A percentile compares a stretch with the other conserved stretches of the same genome.
Evolutionary conservation across 2,888 invertebrate species (phyloP).

Genomic region (Cantharis flavilabris): DNA sequence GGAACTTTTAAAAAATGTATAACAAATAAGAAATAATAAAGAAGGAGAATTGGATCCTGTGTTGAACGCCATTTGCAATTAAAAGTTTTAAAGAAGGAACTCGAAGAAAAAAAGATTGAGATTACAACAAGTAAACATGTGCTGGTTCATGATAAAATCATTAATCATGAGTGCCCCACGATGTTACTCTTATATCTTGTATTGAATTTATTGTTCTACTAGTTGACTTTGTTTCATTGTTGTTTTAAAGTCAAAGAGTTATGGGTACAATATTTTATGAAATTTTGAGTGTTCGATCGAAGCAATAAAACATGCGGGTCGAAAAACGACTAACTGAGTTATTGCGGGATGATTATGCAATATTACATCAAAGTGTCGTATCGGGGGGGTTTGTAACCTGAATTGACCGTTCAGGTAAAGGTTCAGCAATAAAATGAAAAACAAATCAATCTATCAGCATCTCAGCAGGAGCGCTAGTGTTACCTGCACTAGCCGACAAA

Average conservation of each 20-base stretch:
- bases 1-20: constrained; percentile 8
- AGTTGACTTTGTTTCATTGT: background rate
- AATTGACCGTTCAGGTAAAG: constrained; percentile 5
- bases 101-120: constrained; percentile 30
- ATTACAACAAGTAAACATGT: constrained; percentile 36
- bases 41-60: constrained; percentile 26
- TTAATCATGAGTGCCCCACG: constrained; percentile 32
- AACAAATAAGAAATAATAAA: constrained; percentile 24
- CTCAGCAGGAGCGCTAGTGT: constrained; percentile 49
- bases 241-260: background rate
- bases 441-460: constrained; percentile 56
- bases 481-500: constrained; percentile 52
- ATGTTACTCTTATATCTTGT: constrained; percentile 25
- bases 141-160: constrained; percentile 36
- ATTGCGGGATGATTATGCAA: constrained; percentile 1
- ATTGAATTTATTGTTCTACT: constrained; percentile 14
- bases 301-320: background rate
- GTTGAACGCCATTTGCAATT: constrained; percentile 37
- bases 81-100: constrained; percentile 23
- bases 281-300: background rate
- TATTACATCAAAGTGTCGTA: background rate
- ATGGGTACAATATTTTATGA: background rate
- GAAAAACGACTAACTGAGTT: background rate
- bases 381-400: constrained; percentile 1
- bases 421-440: constrained; percentile 41